Evolutionary conservation across 2,797 vertebrate genomes (phyloP), one percentile per base, ranked within the genome.

Genomic region (Chaenodraco wilsoni): DNA sequence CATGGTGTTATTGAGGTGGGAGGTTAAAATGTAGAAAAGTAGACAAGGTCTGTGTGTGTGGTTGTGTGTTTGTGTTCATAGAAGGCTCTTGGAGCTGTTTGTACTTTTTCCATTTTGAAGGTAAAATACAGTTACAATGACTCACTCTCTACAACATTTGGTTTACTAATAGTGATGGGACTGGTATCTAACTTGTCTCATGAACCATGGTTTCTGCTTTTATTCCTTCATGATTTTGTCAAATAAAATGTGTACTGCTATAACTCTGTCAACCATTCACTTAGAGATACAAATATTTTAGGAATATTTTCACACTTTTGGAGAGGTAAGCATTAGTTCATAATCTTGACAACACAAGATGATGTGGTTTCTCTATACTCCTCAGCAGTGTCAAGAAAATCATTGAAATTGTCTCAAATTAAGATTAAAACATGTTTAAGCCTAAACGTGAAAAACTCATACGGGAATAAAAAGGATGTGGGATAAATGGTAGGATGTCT

Each of bases 1-100:
- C 89, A 91, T 90, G 89, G 88, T 81, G 84, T 80, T 81, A 86
- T 82, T 80, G 76, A 88, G 84, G 83, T 85, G 81, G 87, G 78
- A 84, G 76, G 82, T 72, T 79, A 79, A 81, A 72, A 74, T 63
- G 69, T 76, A 60, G 69, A 75, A 83, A 87, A 76, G 72, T 84
- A 75, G 57, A 78, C 2, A 31, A 56, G 63, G 70, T 64, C 68
- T 72, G 63, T 78, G 68, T 72, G 68, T 62, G 66, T 69, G 72
- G 21, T 48, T 67, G 76, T 49, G 51, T 63, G 65, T 12, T 46
- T 54, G 51, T 66, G 72, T 57, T 40, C 44, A 43, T 64, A 52
- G 16, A 44, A n/a, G 15, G 49, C 19, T 69, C 48, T 66, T 27
- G n/a, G 63, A 77, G 74, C 40, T 63, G 76, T 75, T 54, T 46